Percentiles rank a stretch among this genome's conserved stretches.
Conservation (phyloP, 2,113 vertebrate genomes). For the Cricetomys ansorgei region DNA sequence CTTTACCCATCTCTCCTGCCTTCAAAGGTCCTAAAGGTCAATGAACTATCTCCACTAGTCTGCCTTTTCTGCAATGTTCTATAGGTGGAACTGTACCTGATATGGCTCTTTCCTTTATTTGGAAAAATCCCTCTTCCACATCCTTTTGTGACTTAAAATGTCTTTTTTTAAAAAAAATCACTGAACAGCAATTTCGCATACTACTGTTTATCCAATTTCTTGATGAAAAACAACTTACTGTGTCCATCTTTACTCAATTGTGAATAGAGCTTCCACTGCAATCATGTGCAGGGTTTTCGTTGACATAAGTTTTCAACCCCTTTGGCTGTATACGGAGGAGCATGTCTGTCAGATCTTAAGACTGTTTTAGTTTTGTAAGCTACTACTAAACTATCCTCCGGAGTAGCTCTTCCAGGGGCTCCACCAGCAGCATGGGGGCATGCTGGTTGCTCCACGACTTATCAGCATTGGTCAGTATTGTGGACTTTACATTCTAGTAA, state of each 20-base stretch:
- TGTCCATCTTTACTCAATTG: neutral
- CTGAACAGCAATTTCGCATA: neutral
- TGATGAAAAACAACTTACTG: neutral
- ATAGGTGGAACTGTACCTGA: neutral
- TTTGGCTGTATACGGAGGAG: neutral
- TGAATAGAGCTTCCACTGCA: neutral
- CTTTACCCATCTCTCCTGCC: neutral
- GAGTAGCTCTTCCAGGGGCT: neutral
- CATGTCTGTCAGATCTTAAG: neutral
- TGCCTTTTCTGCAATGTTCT: neutral
- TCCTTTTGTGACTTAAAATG: neutral
- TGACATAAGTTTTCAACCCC: neutral
- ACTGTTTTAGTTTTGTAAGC: neutral
- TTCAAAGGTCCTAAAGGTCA: accelerated
- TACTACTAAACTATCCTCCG: neutral
- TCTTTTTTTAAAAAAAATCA: neutral
- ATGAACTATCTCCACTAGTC: neutral
- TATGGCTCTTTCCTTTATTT: neutral
- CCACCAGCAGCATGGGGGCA: neutral
- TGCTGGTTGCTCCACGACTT: neutral
- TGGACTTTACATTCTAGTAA: neutral
- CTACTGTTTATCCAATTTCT: neutral
- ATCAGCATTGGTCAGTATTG: neutral
- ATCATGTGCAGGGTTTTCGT: neutral
- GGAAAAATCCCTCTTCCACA: neutral